Conservation (phyloP, 2,797 vertebrate species). For the Coluber constrictor region DNA sequence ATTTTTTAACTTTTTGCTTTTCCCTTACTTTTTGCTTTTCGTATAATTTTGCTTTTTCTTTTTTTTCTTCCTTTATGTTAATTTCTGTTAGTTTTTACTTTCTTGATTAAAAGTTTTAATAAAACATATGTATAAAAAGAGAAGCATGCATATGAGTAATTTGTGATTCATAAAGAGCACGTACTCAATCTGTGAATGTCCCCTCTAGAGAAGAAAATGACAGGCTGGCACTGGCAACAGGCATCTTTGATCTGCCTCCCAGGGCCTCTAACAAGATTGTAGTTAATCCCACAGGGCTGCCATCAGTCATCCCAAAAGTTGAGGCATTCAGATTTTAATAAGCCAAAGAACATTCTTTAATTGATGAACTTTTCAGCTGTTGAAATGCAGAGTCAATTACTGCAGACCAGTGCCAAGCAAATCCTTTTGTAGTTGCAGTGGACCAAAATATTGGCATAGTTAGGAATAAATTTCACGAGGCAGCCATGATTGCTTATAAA, state of each 20-base stretch:
- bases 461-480: neutral
- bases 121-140: neutral
- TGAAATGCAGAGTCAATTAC: neutral
- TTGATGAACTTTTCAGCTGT: neutral
- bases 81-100: neutral
- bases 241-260: neutral
- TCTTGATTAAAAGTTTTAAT: neutral
- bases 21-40: neutral
- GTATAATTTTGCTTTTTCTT: neutral
- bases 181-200: neutral
- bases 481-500: neutral
- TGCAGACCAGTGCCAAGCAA: neutral
- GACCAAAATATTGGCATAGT: neutral
- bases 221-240: neutral
- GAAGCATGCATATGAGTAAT: neutral
- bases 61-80: neutral
- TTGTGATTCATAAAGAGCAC: neutral
- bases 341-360: neutral
- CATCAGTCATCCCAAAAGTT: neutral
- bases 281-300: neutral
- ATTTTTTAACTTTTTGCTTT: neutral
- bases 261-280: neutral
- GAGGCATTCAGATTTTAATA: neutral
- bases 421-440: neutral
- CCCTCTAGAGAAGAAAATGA: neutral